Percentiles rank a stretch among this genome's conserved stretches.
Conservation (phyloP, 2,888 invertebrate genomes). For the Norana najaformis region DNA sequence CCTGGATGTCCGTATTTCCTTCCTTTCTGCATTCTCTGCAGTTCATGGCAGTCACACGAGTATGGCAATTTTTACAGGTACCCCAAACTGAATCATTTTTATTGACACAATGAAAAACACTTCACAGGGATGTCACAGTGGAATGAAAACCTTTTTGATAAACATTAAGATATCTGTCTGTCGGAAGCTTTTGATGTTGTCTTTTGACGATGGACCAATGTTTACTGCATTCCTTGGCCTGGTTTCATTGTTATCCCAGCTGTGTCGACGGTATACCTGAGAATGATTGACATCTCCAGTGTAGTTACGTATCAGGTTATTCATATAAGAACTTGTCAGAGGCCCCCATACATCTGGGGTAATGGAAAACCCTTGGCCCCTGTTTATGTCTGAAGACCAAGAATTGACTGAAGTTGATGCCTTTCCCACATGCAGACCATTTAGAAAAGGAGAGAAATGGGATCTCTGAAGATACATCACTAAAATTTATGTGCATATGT, state of each 20-base stretch:
- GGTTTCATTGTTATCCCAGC: not conserved
- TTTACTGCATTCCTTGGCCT: not conserved
- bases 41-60: not conserved
- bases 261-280: not conserved
- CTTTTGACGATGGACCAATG: not conserved
- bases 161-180: not conserved
- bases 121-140: not conserved
- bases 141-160: not conserved
- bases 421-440: too few relatives aligned
- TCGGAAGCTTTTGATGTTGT: not conserved
- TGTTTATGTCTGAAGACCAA: too few relatives aligned
- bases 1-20: not conserved
- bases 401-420: too few relatives aligned
- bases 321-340: not conserved
- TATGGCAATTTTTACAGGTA: not conserved
- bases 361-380: not conserved
- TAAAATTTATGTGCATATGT: too few relatives aligned
- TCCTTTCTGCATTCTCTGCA: not conserved
- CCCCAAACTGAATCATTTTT: not conserved
- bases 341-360: not conserved
- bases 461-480: too few relatives aligned
- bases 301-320: not conserved
- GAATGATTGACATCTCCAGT: not conserved
- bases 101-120: not conserved
- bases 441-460: too few relatives aligned